Base-by-base conservation (phyloP, 1,140 invertebrate genomes). In the Drosophila bifasciata region DNA sequence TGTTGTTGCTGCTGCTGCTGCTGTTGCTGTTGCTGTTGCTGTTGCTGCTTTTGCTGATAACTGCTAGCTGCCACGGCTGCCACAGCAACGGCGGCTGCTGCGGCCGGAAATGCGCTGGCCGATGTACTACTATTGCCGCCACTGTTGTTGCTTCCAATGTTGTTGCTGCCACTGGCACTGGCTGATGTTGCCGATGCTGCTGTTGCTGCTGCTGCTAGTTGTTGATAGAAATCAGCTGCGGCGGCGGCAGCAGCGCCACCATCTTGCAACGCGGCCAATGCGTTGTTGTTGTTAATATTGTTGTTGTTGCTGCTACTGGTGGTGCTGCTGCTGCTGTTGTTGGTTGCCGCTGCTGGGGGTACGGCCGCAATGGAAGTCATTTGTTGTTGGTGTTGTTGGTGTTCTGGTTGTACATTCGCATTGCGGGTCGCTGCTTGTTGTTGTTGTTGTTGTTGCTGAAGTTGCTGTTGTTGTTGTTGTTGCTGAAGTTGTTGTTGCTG, bases 301-400 rank as follows among this genome's bases (percentile, higher is more conserved):
- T 53, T 73, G 44, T 39, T 64, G 58, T n/a, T 55, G 61, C 50
- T 52, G 56, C 41, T 13, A 51, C 44, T 28, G 8, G 2, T 51
- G 60, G 36, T 58, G 61, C 39, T 59, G 56, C 40, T 59, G 56
- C 40, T 69, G 63, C 25, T 73, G 58, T 60, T 76, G 45, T 55
- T 19, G 17, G 78, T 53, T 56, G 60, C 53, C 49, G 56, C 46
- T 55, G 79, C 52, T 52, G 76, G 57, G 36, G 79, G 76, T 40
- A 57, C 77, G 43, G 77, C 79, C 45, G 86, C 88, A 74, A 90
- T 75, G 44, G 88, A 86, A 59, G 88, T 90, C 88, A 90, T 90
- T 69, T 76, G 79, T 50, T 91, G 76, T 32, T 56, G 62, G 28
- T 58, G 61, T 23, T 56, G 77, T 6, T 56, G 76, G 17, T 49